A percentile compares a stretch with the other conserved stretches of the same genome.
Conservation (phyloP, 2,888 invertebrate species). For the Agrilus biguttatus region DNA sequence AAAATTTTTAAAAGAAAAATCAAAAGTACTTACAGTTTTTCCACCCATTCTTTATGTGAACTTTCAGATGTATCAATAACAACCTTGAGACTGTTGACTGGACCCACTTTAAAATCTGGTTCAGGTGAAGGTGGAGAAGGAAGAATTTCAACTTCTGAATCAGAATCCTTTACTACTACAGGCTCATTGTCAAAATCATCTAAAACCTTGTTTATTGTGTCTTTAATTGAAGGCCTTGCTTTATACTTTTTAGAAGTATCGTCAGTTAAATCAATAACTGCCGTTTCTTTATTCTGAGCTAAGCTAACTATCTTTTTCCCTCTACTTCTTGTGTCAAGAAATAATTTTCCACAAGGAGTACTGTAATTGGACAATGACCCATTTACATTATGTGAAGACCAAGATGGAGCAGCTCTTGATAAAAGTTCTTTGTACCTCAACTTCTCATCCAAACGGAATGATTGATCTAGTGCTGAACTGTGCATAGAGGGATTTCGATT, state of each 20-base stretch:
- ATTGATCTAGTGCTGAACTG: slow-evolving; percentile 31
- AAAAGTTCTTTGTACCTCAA: slow-evolving; percentile 40
- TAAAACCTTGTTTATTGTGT: slow-evolving; percentile 21
- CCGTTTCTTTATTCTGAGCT: slow-evolving; percentile 6
- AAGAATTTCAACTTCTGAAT: slow-evolving; percentile 26
- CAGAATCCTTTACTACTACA: slow-evolving; percentile 22
- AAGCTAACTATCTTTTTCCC: slow-evolving; percentile 12
- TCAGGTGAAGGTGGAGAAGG: slow-evolving; percentile 26
- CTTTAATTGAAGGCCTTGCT: slow-evolving; percentile 17
- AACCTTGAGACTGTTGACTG: slow-evolving; percentile 41
- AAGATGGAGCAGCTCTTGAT: slow-evolving; percentile 23
- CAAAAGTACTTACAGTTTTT: slow-evolving; percentile 30
- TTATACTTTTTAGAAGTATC: slow-evolving; percentile 7
- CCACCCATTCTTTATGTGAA: slow-evolving; percentile 39
- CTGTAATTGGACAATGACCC: slow-evolving; percentile 17
- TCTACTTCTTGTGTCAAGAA: slow-evolving; percentile 8
- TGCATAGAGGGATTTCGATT: slow-evolving; percentile 3
- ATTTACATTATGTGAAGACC: slow-evolving; percentile 9
- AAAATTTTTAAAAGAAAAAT: slow-evolving; percentile 2
- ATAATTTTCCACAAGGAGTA: slow-evolving; percentile 17
- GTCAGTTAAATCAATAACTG: slow-evolving; percentile 10
- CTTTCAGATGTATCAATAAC: slow-evolving; percentile 37
- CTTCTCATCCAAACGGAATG: slow-evolving; percentile 43
- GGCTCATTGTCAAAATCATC: slow-evolving; percentile 18
- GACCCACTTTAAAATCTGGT: slow-evolving; percentile 26